phyloP scores from a whole-genome alignment of 2,113 vertebrate species.

The Megaceryle torquata region DNA sequence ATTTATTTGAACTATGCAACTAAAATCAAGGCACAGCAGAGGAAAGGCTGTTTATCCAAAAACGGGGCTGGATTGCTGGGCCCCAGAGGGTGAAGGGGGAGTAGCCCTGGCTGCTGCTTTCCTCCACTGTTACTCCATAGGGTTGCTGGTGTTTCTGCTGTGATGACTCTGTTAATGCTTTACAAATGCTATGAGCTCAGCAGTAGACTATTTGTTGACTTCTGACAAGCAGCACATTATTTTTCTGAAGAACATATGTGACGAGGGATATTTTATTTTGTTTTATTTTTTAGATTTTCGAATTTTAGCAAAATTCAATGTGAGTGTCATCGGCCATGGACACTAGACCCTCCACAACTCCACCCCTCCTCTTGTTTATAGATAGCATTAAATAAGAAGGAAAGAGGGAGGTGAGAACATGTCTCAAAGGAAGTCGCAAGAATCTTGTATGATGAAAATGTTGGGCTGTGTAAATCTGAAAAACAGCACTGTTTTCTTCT shows the following conservation, averaged over 20 bases:
- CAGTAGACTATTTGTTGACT: neutral
- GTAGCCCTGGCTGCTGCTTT: neutral
- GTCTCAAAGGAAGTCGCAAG: neutral
- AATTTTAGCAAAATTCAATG: neutral
- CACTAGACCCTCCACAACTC: neutral
- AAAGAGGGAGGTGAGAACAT: neutral
- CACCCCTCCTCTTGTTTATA: conserved; percentile 1
- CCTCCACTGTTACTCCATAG: neutral
- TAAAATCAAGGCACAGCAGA: neutral
- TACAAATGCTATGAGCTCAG: conserved; percentile 36
- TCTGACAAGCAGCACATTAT: neutral
- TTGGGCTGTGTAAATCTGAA: neutral
- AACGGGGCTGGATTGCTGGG: neutral
- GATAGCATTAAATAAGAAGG: neutral
- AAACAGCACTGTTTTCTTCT: neutral
- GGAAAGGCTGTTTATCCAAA: neutral
- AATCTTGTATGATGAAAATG: neutral
- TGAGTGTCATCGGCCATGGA: neutral
- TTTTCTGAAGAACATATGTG: neutral
- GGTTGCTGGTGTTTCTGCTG: neutral
- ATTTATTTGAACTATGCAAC: neutral
- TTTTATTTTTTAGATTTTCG: neutral
- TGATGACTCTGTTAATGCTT: neutral
- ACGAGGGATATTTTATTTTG: neutral
- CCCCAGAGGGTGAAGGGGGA: neutral